A percentile compares a stretch with the other conserved stretches of the same genome.
Conservation (phyloP, 2,113 vertebrate species). For the Nesospiza acunhae region DNA sequence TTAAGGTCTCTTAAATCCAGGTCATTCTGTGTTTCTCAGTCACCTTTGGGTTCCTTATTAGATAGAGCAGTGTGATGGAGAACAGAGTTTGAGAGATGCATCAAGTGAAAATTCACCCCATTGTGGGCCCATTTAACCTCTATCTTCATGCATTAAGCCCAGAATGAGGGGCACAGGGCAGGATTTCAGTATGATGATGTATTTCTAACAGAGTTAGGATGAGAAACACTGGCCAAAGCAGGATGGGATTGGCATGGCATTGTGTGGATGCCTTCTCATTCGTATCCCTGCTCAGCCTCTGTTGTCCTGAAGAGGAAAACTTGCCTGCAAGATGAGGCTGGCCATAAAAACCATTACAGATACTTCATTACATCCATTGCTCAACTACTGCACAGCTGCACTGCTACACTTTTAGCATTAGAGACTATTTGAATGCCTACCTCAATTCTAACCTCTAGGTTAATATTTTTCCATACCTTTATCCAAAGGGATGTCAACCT, state of each 20-base stretch:
- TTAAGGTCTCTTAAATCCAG: background rate
- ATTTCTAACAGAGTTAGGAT: background rate
- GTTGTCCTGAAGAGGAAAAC: background rate
- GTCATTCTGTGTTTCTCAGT: background rate
- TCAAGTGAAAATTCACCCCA: background rate
- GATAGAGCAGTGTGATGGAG: background rate
- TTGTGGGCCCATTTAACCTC: fast-evolving
- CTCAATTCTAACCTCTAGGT: background rate
- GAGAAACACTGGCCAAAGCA: background rate
- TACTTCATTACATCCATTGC: background rate
- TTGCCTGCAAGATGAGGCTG: background rate
- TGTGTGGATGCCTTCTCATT: background rate
- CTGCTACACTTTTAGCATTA: background rate
- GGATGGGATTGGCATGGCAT: background rate
- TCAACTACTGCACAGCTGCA: background rate
- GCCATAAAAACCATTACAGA: background rate
- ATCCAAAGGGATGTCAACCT: background rate
- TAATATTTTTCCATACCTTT: background rate
- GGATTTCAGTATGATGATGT: background rate
- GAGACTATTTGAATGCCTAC: background rate
- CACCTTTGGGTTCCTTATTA: background rate
- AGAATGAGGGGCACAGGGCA: background rate
- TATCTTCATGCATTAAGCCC: background rate
- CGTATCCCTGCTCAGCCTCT: background rate
- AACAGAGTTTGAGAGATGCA: background rate